Percentiles rank a stretch among this genome's conserved stretches.
These are phyloP conservation scores for Myotis brandtii DNA, from an alignment of 2,113 vertebrate genomes.

Conservation along the genomic window DNA sequence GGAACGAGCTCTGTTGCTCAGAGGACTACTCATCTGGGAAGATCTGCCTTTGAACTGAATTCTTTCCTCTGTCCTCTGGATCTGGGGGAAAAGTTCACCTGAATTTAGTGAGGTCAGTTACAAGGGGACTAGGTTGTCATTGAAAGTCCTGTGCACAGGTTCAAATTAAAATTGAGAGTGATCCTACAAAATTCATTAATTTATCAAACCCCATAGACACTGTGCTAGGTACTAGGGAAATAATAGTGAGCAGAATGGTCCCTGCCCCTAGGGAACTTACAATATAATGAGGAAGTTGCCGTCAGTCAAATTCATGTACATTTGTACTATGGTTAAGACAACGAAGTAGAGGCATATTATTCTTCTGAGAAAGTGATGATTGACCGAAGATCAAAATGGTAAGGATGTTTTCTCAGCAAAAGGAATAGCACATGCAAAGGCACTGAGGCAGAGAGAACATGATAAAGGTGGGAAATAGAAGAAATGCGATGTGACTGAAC, in stretches of 20 bases:
- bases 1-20: neutral
- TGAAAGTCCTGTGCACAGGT: neutral
- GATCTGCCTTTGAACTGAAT: neutral
- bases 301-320: neutral
- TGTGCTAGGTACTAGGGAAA: neutral
- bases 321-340: neutral
- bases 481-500: neutral
- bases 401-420: neutral
- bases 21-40: neutral
- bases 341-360: neutral
- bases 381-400: neutral
- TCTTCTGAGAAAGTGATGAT: neutral
- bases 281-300: neutral
- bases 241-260: neutral
- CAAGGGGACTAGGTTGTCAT: neutral
- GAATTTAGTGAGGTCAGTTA: neutral
- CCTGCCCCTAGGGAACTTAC: neutral
- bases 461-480: neutral
- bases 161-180: neutral
- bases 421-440: neutral
- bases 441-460: neutral
- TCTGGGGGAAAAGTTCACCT: neutral
- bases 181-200: neutral
- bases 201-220: neutral
- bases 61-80: neutral